phyloP scores from a whole-genome alignment of 2,888 invertebrate species.

The Deroplatys truncata region DNA sequence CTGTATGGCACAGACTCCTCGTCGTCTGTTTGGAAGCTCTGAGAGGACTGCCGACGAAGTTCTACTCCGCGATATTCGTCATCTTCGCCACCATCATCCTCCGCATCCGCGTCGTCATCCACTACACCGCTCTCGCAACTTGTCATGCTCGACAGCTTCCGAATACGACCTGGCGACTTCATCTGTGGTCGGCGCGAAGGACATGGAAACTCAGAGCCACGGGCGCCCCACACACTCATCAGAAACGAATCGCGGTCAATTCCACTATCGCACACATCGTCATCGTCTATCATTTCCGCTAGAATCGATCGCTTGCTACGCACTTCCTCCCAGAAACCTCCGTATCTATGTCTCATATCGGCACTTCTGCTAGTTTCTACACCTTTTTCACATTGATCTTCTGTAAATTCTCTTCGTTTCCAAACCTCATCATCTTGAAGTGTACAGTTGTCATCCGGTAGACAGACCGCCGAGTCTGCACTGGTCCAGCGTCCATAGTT shows the following conservation, averaged over 20 bases:
- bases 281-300: not conserved
- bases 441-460: not conserved
- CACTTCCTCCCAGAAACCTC: not conserved
- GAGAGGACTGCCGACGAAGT: slow-evolving; percentile 28
- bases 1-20: slow-evolving; percentile 19
- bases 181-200: not conserved
- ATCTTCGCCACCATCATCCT: not conserved
- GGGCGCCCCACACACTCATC: not conserved
- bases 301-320: not conserved
- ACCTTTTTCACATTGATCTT: not conserved
- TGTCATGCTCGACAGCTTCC: not conserved
- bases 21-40: slow-evolving; percentile 26
- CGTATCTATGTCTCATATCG: not conserved
- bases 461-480: slow-evolving; percentile 51
- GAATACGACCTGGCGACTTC: not conserved
- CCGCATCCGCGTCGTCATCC: not conserved
- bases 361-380: not conserved
- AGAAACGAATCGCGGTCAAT: not conserved
- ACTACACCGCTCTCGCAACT: slow-evolving; percentile 10
- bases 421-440: not conserved
- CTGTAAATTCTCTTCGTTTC: not conserved
- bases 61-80: not conserved
- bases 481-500: slow-evolving; percentile 42
- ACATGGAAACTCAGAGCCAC: not conserved
- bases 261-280: slow-evolving; percentile 1